Percentiles rank a stretch among this genome's conserved stretches.
Evolutionary conservation across 2,797 vertebrate species (phyloP).

Genomic region (Crenichthys baileyi): DNA sequence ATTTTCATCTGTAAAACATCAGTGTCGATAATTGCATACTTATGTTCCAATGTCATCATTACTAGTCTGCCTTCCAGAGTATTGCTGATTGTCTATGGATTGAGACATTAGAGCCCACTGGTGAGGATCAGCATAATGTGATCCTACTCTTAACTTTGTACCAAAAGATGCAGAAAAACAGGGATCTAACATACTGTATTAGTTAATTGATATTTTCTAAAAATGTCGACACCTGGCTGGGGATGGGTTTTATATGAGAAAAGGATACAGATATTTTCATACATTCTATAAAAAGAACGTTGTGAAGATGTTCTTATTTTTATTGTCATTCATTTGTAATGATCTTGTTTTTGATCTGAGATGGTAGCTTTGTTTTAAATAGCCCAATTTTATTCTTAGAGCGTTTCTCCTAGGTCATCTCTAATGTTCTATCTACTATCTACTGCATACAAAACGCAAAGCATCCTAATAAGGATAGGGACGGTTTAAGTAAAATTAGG

Average conservation of each 20-base stretch:
- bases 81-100: constrained; percentile 68
- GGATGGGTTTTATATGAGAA: constrained; percentile 31
- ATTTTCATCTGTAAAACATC: background rate
- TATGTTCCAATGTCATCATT: constrained; percentile 27
- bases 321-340: background rate
- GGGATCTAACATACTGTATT: constrained; percentile 7
- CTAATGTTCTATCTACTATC: background rate
- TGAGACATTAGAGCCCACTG: constrained; percentile 50
- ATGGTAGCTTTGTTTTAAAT: background rate
- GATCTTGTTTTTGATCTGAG: background rate
- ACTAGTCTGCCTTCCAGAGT: constrained; percentile 50
- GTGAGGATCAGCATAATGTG: constrained; percentile 74
- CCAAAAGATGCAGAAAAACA: constrained; percentile 19
- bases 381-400: background rate
- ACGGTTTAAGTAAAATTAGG: constrained; percentile 30
- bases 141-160: constrained; percentile 54
- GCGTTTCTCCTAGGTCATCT: background rate
- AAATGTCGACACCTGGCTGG: constrained; percentile 16
- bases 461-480: constrained; percentile 7
- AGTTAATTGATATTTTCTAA: constrained; percentile 43
- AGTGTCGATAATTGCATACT: background rate
- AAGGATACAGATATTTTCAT: background rate
- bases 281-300: background rate
- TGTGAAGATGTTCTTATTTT: background rate
- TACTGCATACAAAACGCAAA: background rate